Evolutionary conservation across 2,113 vertebrate species (phyloP).

Genomic region (Siphamia tubifer): DNA sequence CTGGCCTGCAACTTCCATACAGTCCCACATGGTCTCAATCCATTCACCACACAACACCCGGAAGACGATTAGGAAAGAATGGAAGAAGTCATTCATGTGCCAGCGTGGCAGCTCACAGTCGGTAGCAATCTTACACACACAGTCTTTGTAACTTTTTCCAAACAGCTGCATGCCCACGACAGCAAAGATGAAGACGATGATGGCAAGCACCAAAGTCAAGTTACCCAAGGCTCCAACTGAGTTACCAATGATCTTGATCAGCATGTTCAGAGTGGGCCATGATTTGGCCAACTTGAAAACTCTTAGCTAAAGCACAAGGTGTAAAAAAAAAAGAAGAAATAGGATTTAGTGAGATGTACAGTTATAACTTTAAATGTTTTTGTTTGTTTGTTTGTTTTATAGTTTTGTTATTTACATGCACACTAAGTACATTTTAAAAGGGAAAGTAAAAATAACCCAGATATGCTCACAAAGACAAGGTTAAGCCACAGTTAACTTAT

Average conservation of each 20-base stretch:
- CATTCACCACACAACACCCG: constrained; percentile 97
- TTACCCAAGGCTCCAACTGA: constrained; percentile 98
- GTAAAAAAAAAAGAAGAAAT: constrained; percentile 7
- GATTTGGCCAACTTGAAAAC: constrained; percentile 99
- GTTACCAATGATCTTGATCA: constrained; percentile 99
- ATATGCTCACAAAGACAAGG: no score
- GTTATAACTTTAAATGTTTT: background rate
- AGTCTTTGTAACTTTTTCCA: constrained; percentile 98
- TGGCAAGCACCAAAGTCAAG: constrained; percentile 97
- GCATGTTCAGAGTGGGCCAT: constrained; percentile 99
- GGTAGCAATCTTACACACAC: constrained; percentile 92
- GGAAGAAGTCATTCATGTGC: constrained; percentile 99
- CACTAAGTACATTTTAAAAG: no score
- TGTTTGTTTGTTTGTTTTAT: no score
- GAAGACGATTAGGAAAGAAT: constrained; percentile 98
- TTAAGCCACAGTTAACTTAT: no score
- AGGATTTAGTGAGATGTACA: constrained; percentile 4
- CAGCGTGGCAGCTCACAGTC: constrained; percentile 93
- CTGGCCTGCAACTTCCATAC: constrained; percentile 98
- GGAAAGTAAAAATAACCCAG: no score
- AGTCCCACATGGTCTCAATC: constrained; percentile 99
- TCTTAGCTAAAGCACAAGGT: constrained; percentile 82
- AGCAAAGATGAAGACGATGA: constrained; percentile 99
- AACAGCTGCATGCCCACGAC: constrained; percentile 99
- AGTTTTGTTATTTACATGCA: no score